Base-by-base conservation (phyloP, 2,113 vertebrate species). In the Psophia crepitans region DNA sequence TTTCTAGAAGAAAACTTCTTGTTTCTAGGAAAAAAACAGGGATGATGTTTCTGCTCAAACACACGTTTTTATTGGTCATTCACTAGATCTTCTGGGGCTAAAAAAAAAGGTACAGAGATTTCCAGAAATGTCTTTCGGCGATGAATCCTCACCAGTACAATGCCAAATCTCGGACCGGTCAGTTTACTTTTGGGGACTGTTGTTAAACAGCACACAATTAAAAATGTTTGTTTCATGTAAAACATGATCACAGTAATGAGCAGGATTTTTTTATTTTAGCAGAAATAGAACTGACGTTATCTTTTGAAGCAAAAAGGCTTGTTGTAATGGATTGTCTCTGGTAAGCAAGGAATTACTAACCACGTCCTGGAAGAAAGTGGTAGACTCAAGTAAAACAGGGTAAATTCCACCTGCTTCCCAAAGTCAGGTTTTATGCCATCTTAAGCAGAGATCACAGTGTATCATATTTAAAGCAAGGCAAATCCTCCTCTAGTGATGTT, bases 11-110 rank as follows among this genome's bases (percentile, higher is more conserved):
- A 93, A 96, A 92, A 78, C 8, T 32, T 87, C 30, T 77, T 96
- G 57, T 39, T 96, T 96, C 96, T 95, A 96, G 84, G 92, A 96
- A 97, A 94, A 74, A 84, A 43, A 16, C 13, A 53, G 26, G 58
- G 69, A 63, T 58, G 65, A 48, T 75, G 39, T 70, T 94, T 64
- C 80, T 90, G 54, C 66, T 92, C 91, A 91, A 94, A 33, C 33
- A 58, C 68, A 69, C 6, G 27, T 68, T 91, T 92, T 84, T 85
- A 56, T 41, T 41, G 4, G 33, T 78, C 82, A 63, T 69, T 75
- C 61, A 49, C 44, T 75, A 63, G 39, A 28, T 74, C 73, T 69
- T 87, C 65, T 71, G 53, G 26, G 35, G 37, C 24, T 74, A 27
- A 66, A 11, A 39, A 89, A 94, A 90, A 93, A 43, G 22, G 4